Percentiles rank a stretch among this genome's conserved stretches.
These are phyloP conservation scores for Ephialtes manifestator DNA, from an alignment of 2,888 invertebrate species.

Conservation along the genomic window DNA sequence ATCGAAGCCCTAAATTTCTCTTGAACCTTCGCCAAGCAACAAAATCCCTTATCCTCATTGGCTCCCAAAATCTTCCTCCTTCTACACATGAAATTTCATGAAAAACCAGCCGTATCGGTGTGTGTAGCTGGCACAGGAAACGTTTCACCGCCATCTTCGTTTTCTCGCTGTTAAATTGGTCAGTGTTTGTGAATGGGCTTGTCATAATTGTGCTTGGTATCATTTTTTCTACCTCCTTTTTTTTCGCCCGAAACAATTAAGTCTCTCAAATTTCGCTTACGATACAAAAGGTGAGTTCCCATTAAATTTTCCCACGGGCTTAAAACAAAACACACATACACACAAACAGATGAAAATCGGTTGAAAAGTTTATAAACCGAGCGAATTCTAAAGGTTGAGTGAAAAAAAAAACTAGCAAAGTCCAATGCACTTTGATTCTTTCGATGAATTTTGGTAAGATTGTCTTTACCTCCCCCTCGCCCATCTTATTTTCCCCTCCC, in stretches of 20 bases:
- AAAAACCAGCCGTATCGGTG: background rate
- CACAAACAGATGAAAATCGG: conserved; percentile 32
- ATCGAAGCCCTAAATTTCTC: too few species aligned
- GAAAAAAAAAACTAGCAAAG: conserved; percentile 40
- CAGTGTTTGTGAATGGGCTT: conserved; percentile 84
- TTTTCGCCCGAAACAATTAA: conserved; percentile 71
- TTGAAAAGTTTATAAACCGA: background rate
- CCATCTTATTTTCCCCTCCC: conserved; percentile 7
- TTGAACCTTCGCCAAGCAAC: background rate
- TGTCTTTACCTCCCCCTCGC: background rate
- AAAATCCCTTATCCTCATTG: background rate
- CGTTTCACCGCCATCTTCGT: conserved; percentile 81
- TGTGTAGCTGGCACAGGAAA: conserved; percentile 73
- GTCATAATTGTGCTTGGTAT: conserved; percentile 81
- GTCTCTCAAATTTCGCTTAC: conserved; percentile 77
- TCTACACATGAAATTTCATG: background rate
- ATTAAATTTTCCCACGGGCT: background rate
- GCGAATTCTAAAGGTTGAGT: conserved; percentile 37
- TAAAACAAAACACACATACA: conserved; percentile 41
- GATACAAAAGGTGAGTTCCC: conserved; percentile 78
- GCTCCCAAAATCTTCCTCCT: background rate
- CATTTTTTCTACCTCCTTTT: conserved; percentile 80
- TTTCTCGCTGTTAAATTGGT: conserved; percentile 79
- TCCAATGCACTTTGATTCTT: conserved; percentile 67
- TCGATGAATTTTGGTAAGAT: conserved; percentile 28